Evolutionary conservation across 2,113 vertebrate genomes (phyloP).

Genomic region (Onychorhynchus coronatus): DNA sequence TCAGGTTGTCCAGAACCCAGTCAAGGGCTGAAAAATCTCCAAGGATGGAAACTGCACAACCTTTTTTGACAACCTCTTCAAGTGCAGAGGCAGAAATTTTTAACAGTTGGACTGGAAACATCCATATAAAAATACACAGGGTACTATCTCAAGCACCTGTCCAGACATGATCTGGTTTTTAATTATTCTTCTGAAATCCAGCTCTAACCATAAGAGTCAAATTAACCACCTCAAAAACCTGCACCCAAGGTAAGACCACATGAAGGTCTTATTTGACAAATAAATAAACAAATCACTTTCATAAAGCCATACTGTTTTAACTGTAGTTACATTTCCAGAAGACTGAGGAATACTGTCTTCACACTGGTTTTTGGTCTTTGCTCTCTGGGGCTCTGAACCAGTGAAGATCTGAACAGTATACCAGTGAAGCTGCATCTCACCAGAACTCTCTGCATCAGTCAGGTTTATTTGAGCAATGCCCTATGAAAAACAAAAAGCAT

Average conservation of each 20-base stretch:
- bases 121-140: neutral
- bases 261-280: neutral
- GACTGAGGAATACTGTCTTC: constrained; percentile 50
- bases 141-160: neutral
- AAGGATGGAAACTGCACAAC: neutral
- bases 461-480: constrained; percentile 87
- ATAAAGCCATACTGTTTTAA: constrained; percentile 73
- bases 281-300: neutral
- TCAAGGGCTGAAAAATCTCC: neutral
- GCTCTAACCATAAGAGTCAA: neutral
- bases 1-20: neutral
- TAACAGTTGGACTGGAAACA: neutral
- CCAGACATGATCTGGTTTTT: neutral
- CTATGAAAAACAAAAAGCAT: constrained; percentile 65
- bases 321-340: constrained; percentile 36
- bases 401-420: constrained; percentile 83
- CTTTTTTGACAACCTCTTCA: neutral
- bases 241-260: neutral
- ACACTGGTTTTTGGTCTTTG: constrained; percentile 61
- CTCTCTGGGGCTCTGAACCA: constrained; percentile 70
- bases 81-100: neutral
- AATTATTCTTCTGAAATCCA: neutral
- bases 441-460: constrained; percentile 77
- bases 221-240: neutral
- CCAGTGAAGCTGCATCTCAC: constrained; percentile 91